These are phyloP conservation scores for Sicus ferrugineus DNA, from an alignment of 2,888 invertebrate species.

Conservation along the genomic window DNA sequence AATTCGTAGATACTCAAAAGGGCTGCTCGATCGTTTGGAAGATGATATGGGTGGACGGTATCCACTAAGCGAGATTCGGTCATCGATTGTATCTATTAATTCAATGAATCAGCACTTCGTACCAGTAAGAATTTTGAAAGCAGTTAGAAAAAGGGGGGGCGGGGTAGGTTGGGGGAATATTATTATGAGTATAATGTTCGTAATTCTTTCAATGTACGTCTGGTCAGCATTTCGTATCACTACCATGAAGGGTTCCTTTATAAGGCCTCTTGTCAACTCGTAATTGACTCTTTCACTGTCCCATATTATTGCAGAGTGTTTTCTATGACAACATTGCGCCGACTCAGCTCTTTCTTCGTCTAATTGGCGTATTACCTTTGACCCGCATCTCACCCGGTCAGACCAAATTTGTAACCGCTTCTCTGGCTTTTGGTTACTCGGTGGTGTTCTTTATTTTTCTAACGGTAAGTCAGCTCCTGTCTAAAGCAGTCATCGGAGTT, in stretches of 20 bases:
- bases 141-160: no score
- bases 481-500: neutral
- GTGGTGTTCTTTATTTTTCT: constrained; percentile 66
- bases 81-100: constrained; percentile 51
- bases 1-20: constrained; percentile 56
- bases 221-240: no score
- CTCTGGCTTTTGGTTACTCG: constrained; percentile 71
- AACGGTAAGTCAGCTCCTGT: constrained; percentile 50
- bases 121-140: constrained; percentile 48
- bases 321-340: constrained; percentile 66
- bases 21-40: constrained; percentile 53
- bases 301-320: constrained; percentile 54
- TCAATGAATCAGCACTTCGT: constrained; percentile 53
- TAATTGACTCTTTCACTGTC: no score
- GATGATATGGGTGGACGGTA: constrained; percentile 43
- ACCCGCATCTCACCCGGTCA: constrained; percentile 66
- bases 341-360: constrained; percentile 64
- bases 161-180: no score
- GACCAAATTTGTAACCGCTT: constrained; percentile 66
- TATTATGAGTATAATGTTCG: no score
- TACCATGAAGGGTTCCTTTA: no score
- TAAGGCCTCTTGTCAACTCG: no score
- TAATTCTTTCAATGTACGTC: no score
- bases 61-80: constrained; percentile 46
- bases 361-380: constrained; percentile 72